Evolutionary conservation across 2,797 vertebrate species (phyloP).

Genomic region (Peromyscus nudipes): DNA sequence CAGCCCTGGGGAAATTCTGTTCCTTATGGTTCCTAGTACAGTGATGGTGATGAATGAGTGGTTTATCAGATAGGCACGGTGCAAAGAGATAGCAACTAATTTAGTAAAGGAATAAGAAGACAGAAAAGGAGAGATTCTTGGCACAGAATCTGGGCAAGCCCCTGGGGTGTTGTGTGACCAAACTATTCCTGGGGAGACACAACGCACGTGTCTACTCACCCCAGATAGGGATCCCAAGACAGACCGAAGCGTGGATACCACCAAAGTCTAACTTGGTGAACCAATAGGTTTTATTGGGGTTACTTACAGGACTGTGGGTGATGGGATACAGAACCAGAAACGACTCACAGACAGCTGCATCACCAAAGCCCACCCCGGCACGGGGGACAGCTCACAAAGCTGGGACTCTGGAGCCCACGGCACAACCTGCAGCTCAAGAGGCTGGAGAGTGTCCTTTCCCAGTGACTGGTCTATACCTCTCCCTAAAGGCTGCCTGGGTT

Average conservation of each 20-base stretch:
- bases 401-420: not conserved
- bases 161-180: not conserved
- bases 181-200: not conserved
- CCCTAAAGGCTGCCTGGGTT: not conserved
- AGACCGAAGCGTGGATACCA: not conserved
- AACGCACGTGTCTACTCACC: not conserved
- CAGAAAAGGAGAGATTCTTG: not conserved
- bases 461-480: not conserved
- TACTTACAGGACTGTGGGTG: not conserved
- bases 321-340: not conserved
- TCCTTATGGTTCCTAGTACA: not conserved
- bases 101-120: not conserved
- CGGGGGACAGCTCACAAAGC: not conserved
- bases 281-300: not conserved
- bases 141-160: not conserved
- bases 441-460: not conserved
- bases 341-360: not conserved
- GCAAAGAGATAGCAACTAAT: not conserved
- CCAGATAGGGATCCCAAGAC: not conserved
- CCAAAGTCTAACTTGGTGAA: not conserved
- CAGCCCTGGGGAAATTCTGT: too few relatives aligned
- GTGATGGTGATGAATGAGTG: not conserved
- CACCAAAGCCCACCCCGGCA: not conserved
- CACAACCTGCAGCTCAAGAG: not conserved
- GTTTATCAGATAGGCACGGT: not conserved